Conservation (phyloP, 1,140 invertebrate species). For the Monochamus saltuarius region DNA sequence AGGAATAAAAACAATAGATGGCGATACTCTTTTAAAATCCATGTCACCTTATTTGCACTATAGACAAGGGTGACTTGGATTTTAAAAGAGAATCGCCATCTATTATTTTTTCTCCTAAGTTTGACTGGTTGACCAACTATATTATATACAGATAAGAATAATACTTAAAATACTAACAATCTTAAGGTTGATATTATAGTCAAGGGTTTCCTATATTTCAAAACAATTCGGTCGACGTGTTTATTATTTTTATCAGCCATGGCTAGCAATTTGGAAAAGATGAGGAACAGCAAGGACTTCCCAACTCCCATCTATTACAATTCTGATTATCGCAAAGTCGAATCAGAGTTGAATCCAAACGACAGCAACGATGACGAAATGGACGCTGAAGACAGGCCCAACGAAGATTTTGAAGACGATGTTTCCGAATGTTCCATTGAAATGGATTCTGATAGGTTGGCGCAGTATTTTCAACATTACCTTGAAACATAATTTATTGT, state of each 20-base stretch:
- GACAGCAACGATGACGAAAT: slow-evolving; percentile 51
- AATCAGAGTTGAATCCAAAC: slow-evolving; percentile 48
- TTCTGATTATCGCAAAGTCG: slow-evolving; percentile 58
- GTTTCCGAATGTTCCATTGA: slow-evolving; percentile 39
- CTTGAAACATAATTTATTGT: background rate
- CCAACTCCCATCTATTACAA: slow-evolving; percentile 58
- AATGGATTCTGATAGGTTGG: slow-evolving; percentile 47
- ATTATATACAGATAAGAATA: too few species aligned
- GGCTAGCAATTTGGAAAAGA: background rate
- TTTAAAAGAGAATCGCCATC: too few species aligned
- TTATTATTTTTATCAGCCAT: background rate
- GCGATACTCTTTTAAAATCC: too few species aligned
- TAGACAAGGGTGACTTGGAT: too few species aligned
- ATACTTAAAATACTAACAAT: too few species aligned
- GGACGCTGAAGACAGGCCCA: slow-evolving; percentile 33
- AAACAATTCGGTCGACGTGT: background rate
- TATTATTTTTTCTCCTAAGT: too few species aligned
- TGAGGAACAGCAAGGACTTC: slow-evolving; percentile 22
- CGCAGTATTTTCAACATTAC: background rate
- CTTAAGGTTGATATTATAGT: too few species aligned
- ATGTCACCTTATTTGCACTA: too few species aligned
- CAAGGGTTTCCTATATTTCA: background rate
- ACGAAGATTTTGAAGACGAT: slow-evolving; percentile 32
- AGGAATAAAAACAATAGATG: too few species aligned
- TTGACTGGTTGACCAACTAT: too few species aligned